A percentile compares a stretch with the other conserved stretches of the same genome.
Conservation (phyloP, 2,888 invertebrate species). For the Liposcelis brunnea region DNA sequence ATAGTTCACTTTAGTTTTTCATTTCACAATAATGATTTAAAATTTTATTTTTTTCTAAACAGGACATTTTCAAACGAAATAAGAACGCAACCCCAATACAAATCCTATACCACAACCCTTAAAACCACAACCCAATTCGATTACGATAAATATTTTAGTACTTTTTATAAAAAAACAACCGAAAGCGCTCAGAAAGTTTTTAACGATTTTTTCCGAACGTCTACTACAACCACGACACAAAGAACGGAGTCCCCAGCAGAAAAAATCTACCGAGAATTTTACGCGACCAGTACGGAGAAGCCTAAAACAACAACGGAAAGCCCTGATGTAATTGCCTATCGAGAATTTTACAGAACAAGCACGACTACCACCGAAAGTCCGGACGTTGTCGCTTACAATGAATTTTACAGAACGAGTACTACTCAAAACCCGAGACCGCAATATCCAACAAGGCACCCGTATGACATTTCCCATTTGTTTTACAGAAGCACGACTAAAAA, state of each 20-base stretch:
- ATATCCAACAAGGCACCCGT: neutral
- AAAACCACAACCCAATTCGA: slow-evolving; percentile 36
- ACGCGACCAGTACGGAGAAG: slow-evolving; percentile 6
- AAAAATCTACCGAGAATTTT: slow-evolving; percentile 9
- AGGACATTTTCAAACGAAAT: slow-evolving; percentile 5
- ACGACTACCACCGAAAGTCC: slow-evolving; percentile 11
- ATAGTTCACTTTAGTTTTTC: neutral
- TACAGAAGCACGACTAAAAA: slow-evolving; percentile 33
- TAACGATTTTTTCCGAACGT: slow-evolving; percentile 10
- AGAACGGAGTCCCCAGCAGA: slow-evolving; percentile 9
- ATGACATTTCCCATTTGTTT: neutral
- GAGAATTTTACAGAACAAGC: slow-evolving; percentile 12
- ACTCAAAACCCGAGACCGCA: neutral
- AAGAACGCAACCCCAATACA: neutral
- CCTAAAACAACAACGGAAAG: slow-evolving; percentile 10
- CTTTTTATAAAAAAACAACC: slow-evolving; percentile 7
- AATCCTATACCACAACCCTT: neutral
- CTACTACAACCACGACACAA: slow-evolving; percentile 11
- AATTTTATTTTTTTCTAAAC: slow-evolving; percentile 2
- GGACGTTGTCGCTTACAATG: slow-evolving; percentile 6
- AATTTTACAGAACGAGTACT: slow-evolving; percentile 6
- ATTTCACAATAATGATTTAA: neutral
- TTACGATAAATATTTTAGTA: slow-evolving; percentile 24
- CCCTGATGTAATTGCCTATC: slow-evolving; percentile 7
- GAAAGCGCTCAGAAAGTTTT: slow-evolving; percentile 8